Base-by-base conservation (phyloP, 1,140 invertebrate genomes). In the Drosophila lacertosa region DNA sequence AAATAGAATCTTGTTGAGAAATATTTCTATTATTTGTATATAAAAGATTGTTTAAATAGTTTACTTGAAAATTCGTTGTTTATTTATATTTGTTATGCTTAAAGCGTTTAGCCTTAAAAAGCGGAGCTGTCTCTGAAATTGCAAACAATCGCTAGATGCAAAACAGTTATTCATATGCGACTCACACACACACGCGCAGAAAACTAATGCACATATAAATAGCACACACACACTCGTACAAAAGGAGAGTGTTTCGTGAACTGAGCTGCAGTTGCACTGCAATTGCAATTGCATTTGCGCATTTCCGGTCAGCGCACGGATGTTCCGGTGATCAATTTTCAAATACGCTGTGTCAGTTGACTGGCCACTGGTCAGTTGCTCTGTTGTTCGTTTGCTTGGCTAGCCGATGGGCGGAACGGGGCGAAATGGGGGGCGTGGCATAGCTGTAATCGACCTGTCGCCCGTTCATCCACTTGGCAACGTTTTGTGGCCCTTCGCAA, bases 281-380 rank as follows among this genome's bases (percentile, higher is more conserved):
- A 58, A 44, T 59, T 64, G 65, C 29, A 62, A 47, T 76, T 72
- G 82, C 86, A 78, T 88, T 88, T 82, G 83, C 77, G 82, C 82
- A 88, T 78, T 88, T 88, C 82, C 82, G 82, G 77, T 88, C 77
- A 82, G 83, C 78, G 82, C 77, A 78, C 82, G 82, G 82, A 88
- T 89, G 77, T 88, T 88, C 82, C 82, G 82, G 82, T 88, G 82
- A 88, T 88, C 82, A 88, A 88, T 88, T 88, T 88, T 88, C 82
- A 88, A 88, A 88, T 88, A 72, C 82, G 74, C 82, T 82, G 78
- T 73, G 82, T 88, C 82, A 88, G 82, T 77, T 58, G 48, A 47
- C 32, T 54, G 51, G 20, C 51, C n/a, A n/a, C n/a, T 66, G 74
- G 73, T 74, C 73, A 76, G 67, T 45, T 44, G 39, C 37, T 60